phyloP scores from a whole-genome alignment of 2,113 vertebrate genomes.

The Casuarius casuarius region DNA sequence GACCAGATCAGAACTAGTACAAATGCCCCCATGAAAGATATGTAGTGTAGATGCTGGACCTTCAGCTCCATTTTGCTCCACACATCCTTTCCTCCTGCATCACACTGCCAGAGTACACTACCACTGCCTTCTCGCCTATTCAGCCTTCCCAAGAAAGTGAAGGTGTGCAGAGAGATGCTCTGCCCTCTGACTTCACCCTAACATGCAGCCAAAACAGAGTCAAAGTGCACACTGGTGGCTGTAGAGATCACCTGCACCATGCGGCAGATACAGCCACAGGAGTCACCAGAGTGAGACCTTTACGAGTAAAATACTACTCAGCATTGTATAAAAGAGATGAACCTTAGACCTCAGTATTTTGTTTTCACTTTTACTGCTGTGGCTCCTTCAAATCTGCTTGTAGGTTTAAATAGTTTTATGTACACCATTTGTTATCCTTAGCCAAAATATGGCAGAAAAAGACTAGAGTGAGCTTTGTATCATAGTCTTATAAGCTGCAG shows the following conservation, averaged over 20 bases:
- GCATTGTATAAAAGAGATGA: neutral
- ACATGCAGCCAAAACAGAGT: neutral
- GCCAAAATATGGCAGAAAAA: neutral
- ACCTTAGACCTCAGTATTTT: neutral
- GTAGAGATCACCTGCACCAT: neutral
- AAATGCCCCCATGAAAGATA: neutral
- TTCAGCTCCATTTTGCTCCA: neutral
- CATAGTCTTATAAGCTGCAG: neutral
- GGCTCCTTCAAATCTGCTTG: neutral
- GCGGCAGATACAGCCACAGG: neutral
- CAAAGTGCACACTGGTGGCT: neutral
- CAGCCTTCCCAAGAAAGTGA: neutral
- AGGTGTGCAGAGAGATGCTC: neutral
- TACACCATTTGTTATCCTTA: neutral
- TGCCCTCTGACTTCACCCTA: neutral
- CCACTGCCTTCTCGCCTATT: neutral
- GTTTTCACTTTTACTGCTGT: neutral
- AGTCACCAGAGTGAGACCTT: neutral
- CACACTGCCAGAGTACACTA: neutral
- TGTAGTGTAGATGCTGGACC: neutral
- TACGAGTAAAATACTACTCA: neutral
- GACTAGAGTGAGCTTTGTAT: neutral
- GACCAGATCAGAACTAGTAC: neutral
- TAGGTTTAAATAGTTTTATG: neutral
- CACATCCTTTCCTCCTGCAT: neutral